These are phyloP conservation scores for Eupithecia subfuscata DNA, from an alignment of 2,888 invertebrate genomes.

Conservation along the genomic window DNA sequence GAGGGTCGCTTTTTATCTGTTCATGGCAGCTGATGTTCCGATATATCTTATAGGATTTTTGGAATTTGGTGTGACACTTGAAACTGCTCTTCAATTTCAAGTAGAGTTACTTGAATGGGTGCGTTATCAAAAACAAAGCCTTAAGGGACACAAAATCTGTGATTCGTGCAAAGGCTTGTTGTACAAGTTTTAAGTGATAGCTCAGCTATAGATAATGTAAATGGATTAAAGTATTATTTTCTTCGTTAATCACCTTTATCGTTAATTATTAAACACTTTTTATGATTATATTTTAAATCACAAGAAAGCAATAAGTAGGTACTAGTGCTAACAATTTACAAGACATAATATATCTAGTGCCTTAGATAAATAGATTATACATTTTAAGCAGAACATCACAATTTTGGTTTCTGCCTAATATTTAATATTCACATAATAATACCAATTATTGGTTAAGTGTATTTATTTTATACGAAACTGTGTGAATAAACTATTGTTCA, in stretches of 20 bases:
- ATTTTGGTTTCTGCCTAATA: neutral
- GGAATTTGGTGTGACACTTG: neutral
- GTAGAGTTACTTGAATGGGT: constrained; percentile 19
- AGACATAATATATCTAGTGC: neutral
- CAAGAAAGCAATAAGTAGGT: neutral
- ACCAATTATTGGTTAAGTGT: neutral
- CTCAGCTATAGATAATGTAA: neutral
- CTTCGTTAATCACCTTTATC: neutral
- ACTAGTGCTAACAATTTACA: neutral
- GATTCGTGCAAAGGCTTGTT: constrained; percentile 13
- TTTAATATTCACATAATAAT: neutral
- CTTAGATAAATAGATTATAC: neutral
- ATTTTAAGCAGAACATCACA: neutral
- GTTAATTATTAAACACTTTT: neutral
- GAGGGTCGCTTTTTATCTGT: constrained; percentile 18
- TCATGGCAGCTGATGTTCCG: neutral
- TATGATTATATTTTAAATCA: neutral
- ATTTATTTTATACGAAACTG: constrained; percentile 10
- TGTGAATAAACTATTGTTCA: constrained; percentile 16
- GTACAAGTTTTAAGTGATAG: constrained; percentile 8
- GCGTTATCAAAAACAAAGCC: constrained; percentile 2
- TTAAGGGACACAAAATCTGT: constrained; percentile 17
- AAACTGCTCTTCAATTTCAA: neutral
- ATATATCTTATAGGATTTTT: neutral
- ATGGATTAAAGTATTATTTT: neutral